Evolutionary conservation across 2,113 vertebrate genomes (phyloP).

Genomic region (Nothocercus nigrocapillus): DNA sequence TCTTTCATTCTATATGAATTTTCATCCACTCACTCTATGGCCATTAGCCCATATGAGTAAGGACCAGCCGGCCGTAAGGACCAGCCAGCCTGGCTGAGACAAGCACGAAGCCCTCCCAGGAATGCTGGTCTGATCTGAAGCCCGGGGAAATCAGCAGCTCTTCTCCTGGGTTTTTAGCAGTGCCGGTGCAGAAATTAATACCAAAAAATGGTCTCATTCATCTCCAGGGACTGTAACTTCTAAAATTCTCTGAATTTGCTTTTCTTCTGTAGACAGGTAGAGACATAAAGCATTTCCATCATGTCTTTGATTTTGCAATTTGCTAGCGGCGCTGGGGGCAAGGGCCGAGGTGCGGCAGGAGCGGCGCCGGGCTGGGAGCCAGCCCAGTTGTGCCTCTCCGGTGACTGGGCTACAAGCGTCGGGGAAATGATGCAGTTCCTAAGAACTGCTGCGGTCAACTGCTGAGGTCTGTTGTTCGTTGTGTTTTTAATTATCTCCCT

Average conservation of each 20-base stretch:
- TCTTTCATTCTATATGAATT: not conserved
- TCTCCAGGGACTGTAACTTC: not conserved
- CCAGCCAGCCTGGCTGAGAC: not conserved
- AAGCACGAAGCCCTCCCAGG: not conserved
- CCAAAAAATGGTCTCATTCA: not conserved
- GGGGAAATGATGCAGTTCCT: not conserved
- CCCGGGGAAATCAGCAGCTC: not conserved
- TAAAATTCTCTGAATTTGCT: not conserved
- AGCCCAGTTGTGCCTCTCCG: rapidly evolving
- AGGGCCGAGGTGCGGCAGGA: not conserved
- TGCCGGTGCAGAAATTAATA: not conserved
- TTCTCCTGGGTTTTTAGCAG: not conserved
- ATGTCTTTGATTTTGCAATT: not conserved
- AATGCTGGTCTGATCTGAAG: not conserved
- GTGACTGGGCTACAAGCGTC: not conserved
- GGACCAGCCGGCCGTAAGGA: not conserved
- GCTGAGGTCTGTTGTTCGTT: not conserved
- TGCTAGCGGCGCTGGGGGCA: not conserved
- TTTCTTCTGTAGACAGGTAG: not conserved
- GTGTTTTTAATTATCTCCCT: not conserved
- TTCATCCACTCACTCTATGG: not conserved
- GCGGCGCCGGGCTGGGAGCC: not conserved
- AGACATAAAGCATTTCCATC: not conserved
- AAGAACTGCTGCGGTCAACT: slow-evolving; percentile 28
- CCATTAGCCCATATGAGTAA: rapidly evolving